A percentile compares a stretch with the other conserved stretches of the same genome.
Evolutionary conservation across 2,113 vertebrate genomes (phyloP).

Genomic region (Prietella phreatophila): DNA sequence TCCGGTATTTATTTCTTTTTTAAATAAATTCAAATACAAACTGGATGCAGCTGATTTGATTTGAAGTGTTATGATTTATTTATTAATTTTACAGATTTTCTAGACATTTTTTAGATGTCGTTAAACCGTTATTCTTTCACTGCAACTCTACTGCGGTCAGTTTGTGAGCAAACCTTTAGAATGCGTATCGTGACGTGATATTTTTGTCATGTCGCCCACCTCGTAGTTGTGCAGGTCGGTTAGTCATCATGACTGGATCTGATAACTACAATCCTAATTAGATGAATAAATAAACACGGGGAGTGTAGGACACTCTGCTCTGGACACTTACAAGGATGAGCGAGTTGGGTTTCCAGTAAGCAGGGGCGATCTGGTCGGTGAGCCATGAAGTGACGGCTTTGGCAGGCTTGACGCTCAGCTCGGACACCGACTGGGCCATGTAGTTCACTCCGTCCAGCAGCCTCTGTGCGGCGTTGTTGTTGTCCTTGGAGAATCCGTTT

Average conservation of each 20-base stretch:
- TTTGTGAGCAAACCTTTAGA: background rate
- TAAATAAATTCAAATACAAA: too few species aligned
- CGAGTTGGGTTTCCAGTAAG: conserved; percentile 97
- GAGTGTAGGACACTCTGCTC: background rate
- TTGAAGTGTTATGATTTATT: too few species aligned
- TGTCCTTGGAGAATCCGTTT: conserved; percentile 93
- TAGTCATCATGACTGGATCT: background rate
- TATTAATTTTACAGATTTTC: too few species aligned
- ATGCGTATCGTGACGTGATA: background rate
- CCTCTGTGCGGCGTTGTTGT: conserved; percentile 96
- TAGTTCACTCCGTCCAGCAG: conserved; percentile 95
- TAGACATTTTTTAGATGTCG: background rate
- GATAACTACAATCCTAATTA: background rate
- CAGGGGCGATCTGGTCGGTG: conserved; percentile 96
- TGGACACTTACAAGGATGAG: conserved; percentile 83
- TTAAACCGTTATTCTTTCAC: background rate
- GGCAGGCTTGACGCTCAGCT: conserved; percentile 94
- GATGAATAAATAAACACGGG: background rate
- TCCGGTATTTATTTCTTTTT: too few species aligned
- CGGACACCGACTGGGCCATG: conserved; percentile 96
- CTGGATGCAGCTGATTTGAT: too few species aligned
- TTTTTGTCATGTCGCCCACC: background rate
- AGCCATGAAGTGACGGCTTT: conserved; percentile 97
- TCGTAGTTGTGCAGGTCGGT: background rate
- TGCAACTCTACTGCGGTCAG: background rate